Conservation (phyloP, 1,140 invertebrate species). For the Phymorhynchus buccinoides region DNA sequence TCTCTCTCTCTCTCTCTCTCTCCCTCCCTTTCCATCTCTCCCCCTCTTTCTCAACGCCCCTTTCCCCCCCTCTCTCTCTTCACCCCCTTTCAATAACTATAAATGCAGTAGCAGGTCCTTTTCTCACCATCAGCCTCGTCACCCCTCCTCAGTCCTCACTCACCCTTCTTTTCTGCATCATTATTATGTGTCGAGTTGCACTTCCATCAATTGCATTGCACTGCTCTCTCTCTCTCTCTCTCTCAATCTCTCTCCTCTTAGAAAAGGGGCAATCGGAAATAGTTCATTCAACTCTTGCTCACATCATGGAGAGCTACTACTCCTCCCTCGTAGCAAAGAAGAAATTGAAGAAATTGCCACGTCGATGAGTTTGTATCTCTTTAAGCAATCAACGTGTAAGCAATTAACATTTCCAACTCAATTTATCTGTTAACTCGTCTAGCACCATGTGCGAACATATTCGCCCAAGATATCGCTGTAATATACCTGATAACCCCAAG, state of each 20-base stretch:
- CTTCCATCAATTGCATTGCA: not conserved
- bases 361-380: too few relatives aligned
- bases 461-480: too few relatives aligned
- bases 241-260: slow-evolving; percentile 15
- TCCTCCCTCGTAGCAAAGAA: not conserved
- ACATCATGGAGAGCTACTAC: not conserved
- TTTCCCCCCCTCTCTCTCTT: not conserved
- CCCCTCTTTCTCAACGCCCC: not conserved
- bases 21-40: not conserved
- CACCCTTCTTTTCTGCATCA: not conserved
- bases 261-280: too few relatives aligned
- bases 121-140: not conserved
- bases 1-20: not conserved
- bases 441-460: too few relatives aligned
- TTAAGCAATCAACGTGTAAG: too few relatives aligned
- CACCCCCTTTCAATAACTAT: not conserved
- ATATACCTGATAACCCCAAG: too few relatives aligned
- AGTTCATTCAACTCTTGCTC: too few relatives aligned
- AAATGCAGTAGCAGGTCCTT: not conserved
- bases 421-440: too few relatives aligned
- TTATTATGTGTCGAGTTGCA: not conserved
- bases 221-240: not conserved
- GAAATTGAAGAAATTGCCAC: too few relatives aligned
- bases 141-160: not conserved
- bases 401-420: too few relatives aligned